Percentiles rank a stretch among this genome's conserved stretches.
Evolutionary conservation across 1,140 invertebrate genomes (phyloP).

Genomic region (Apolygus lucorum): DNA sequence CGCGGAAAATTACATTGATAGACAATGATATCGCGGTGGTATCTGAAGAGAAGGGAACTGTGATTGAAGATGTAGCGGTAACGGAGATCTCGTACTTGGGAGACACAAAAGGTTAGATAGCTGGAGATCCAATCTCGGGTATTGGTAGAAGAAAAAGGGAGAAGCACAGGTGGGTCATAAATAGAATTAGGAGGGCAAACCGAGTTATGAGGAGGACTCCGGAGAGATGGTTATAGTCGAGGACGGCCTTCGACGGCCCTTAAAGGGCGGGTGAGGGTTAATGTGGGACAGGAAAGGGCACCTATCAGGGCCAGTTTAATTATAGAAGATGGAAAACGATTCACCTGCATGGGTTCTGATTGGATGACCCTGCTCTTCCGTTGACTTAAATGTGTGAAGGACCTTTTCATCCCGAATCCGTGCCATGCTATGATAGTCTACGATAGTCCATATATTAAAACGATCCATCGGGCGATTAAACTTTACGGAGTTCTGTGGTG

Average conservation of each 20-base stretch:
- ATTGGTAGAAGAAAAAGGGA: background rate
- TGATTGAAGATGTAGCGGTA: background rate
- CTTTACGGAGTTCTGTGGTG: no score
- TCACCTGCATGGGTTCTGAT: no score
- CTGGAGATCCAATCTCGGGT: background rate
- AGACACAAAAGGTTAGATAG: background rate
- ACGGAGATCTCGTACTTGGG: background rate
- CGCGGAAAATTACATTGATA: conserved; percentile 3
- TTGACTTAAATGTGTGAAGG: no score
- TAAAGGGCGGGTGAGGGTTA: background rate
- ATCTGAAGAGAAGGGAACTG: background rate
- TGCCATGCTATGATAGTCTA: no score
- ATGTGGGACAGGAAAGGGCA: background rate
- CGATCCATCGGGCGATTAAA: no score
- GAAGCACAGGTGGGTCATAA: conserved; percentile 7
- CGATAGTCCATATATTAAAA: no score
- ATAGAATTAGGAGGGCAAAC: conserved; percentile 13
- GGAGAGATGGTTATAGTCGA: background rate
- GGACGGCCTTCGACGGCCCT: no score
- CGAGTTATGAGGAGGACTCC: background rate
- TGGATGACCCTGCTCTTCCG: no score
- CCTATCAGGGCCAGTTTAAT: conserved; percentile 4
- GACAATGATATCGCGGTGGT: background rate
- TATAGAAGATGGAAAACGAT: no score
- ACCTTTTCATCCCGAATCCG: no score